Evolutionary conservation across 2,113 vertebrate species (phyloP), one percentile per base, ranked within the genome.

Genomic region (Arenaria interpres): DNA sequence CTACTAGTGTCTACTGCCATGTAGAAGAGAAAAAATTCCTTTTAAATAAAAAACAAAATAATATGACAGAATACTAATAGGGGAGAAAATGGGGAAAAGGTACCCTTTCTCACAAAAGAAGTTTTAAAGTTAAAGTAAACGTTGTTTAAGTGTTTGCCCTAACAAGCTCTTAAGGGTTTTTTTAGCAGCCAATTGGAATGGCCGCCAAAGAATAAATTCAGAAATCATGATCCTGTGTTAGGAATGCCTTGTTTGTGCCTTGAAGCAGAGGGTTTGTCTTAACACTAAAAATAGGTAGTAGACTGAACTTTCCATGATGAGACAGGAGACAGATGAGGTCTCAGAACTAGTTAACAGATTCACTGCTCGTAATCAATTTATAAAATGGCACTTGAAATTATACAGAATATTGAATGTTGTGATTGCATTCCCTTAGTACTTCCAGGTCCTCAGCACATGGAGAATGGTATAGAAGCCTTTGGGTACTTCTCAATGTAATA

Each of bases 381-480:
- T 80, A 22, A 68, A 53, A 66, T 35, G 16, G 14, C 48, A 72
- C 25, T 76, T 90, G 63, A 60, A 56, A 75, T 7, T 56, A 21
- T 56, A 43, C 2, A 45, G 43, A 71, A 37, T 28, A 32, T 37
- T 72, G 57, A 51, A 43, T 0, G 0, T 33, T 51, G 33, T 1
- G 1, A 9, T 37, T 48, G 6, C 4, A 1, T 88, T 91, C 37
- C 30, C 5, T 19, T 53, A 32, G 24, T 76, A 15, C 8, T 45
- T 83, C 28, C 23, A 46, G 14, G 25, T 89, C 23, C 28, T 68
- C 43, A 67, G 21, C 45, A n/a, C 0, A 0, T 4, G 50, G 37
- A 63, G 35, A 41, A 33, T 2, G 3, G 8, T 66, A 9, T 22
- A 24, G n/a, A 88, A 66, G 9, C 28, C 22, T 77, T 81, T 59